Evolutionary conservation across 2,888 invertebrate species (phyloP).

Genomic region (Eupithecia abbreviata): DNA sequence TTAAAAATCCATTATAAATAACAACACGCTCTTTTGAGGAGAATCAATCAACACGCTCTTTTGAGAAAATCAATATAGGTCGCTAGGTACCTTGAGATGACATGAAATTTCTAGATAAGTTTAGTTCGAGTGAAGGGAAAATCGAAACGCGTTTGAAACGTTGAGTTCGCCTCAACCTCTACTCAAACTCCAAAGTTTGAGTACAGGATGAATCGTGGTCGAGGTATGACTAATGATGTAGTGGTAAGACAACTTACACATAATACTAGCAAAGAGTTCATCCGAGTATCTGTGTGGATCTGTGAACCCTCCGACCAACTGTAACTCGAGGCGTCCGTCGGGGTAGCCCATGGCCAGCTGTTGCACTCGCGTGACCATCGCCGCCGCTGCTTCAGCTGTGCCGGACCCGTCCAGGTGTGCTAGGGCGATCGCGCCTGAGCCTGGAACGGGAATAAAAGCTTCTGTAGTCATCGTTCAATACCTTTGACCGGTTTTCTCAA

Average conservation of each 20-base stretch:
- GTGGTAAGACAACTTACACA: constrained; percentile 83
- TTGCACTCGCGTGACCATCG: constrained; percentile 93
- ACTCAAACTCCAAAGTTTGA: too few species aligned
- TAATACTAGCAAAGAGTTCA: constrained; percentile 93
- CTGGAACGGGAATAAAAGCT: constrained; percentile 67
- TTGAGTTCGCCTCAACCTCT: too few species aligned
- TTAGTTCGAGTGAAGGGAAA: too few species aligned
- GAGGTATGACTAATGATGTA: too few species aligned
- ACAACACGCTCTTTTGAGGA: too few species aligned
- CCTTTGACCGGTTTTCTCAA: neutral
- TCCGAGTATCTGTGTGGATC: constrained; percentile 94
- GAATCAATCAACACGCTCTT: too few species aligned
- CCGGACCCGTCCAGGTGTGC: constrained; percentile 94
- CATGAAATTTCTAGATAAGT: too few species aligned
- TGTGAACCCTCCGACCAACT: constrained; percentile 95
- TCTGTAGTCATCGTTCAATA: neutral
- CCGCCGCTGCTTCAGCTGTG: constrained; percentile 91
- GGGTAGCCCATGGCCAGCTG: constrained; percentile 93
- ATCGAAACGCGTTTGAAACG: too few species aligned
- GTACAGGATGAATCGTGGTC: too few species aligned
- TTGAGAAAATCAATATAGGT: too few species aligned
- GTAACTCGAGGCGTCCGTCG: constrained; percentile 94
- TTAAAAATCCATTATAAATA: too few species aligned
- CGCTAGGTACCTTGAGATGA: too few species aligned
- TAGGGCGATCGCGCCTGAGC: constrained; percentile 94